These are phyloP conservation scores for Yponomeuta plumbellus DNA, from an alignment of 2,888 invertebrate genomes.

Conservation along the genomic window DNA sequence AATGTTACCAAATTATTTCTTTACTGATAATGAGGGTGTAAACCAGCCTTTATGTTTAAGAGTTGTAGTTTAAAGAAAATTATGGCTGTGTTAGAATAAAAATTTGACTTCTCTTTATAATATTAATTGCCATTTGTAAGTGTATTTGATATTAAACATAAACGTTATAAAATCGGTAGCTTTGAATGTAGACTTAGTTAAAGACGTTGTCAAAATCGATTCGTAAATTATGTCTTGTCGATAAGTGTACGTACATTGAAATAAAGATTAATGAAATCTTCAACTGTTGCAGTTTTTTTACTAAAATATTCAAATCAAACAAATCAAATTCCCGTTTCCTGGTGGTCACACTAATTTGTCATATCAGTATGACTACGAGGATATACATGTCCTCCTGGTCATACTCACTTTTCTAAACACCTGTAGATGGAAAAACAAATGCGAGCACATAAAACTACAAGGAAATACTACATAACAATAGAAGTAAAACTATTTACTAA, in stretches of 20 bases:
- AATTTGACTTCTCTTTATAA: constrained; percentile 9
- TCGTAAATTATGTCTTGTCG: neutral
- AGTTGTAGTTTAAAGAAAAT: constrained; percentile 16
- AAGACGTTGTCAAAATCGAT: neutral
- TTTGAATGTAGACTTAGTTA: constrained; percentile 1
- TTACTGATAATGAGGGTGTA: neutral
- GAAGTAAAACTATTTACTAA: too few relatives aligned
- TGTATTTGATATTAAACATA: constrained; percentile 2
- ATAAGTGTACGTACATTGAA: neutral
- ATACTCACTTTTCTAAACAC: too few relatives aligned
- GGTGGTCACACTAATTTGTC: too few relatives aligned
- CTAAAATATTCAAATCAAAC: too few relatives aligned
- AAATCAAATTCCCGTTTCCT: too few relatives aligned
- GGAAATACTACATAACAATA: too few relatives aligned
- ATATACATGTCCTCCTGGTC: too few relatives aligned
- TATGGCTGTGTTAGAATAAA: constrained; percentile 26
- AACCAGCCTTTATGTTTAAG: neutral
- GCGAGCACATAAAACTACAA: too few relatives aligned
- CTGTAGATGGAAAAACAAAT: too few relatives aligned
- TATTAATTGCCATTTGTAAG: constrained; percentile 18
- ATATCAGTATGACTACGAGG: too few relatives aligned
- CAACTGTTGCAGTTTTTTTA: neutral
- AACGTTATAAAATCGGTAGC: neutral
- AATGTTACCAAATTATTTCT: too few relatives aligned
- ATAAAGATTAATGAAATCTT: constrained; percentile 4